phyloP scores from a whole-genome alignment of 2,113 vertebrate species.

The Gasterosteus aculeatus region DNA sequence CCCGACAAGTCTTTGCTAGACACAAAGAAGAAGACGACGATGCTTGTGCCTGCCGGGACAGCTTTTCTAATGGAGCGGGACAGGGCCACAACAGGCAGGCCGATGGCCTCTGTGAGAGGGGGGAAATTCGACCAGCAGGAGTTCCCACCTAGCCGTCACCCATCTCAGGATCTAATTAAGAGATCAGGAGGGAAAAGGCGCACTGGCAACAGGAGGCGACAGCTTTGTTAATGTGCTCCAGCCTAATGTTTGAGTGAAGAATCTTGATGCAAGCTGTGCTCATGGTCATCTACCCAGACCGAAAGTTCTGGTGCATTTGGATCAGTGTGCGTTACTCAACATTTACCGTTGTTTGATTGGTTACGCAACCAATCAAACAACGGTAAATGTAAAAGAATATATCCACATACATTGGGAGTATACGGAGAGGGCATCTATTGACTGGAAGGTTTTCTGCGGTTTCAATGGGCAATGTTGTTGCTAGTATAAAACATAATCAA shows the following conservation, averaged over 20 bases:
- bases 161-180: slow-evolving; percentile 56
- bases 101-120: slow-evolving; percentile 8
- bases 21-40: slow-evolving; percentile 30
- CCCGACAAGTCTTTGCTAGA: slow-evolving; percentile 30
- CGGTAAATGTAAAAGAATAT: not conserved
- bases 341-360: not conserved
- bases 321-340: not conserved
- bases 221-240: slow-evolving; percentile 35
- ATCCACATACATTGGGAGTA: not conserved
- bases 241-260: slow-evolving; percentile 24
- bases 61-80: slow-evolving; percentile 51
- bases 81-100: slow-evolving; percentile 27
- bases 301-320: not conserved
- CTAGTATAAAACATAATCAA: not conserved
- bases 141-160: slow-evolving; percentile 46
- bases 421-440: not conserved
- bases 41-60: slow-evolving; percentile 36
- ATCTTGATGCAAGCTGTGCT: slow-evolving; percentile 10
- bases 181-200: slow-evolving; percentile 24
- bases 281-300: not conserved
- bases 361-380: no score
- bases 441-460: not conserved
- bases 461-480: not conserved
- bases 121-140: slow-evolving; percentile 40
- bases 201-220: slow-evolving; percentile 28